Conservation (phyloP, 1,140 invertebrate species). For the Dendroctonus valens region DNA sequence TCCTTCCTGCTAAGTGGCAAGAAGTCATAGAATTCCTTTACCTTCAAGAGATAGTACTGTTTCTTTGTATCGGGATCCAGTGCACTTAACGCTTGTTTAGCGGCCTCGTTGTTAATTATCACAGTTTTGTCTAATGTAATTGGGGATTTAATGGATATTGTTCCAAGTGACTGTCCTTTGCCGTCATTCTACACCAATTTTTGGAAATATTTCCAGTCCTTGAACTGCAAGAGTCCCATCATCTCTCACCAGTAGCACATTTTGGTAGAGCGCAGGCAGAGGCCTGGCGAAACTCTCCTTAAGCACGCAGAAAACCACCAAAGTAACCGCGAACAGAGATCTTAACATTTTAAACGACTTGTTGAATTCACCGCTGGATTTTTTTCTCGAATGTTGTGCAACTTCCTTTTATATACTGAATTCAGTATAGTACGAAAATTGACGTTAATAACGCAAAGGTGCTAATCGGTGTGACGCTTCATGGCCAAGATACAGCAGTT, state of each 20-base stretch:
- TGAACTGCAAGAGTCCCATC: conserved; percentile 5
- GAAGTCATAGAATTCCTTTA: conserved; percentile 27
- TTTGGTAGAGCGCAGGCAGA: not conserved
- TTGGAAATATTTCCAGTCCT: not conserved
- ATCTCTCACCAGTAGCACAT: not conserved
- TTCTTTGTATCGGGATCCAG: conserved; percentile 16
- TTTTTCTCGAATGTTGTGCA: not conserved
- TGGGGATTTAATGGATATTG: not conserved
- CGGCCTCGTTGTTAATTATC: not conserved
- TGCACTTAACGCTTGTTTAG: not conserved
- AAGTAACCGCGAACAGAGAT: conserved; percentile 15
- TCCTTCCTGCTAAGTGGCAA: conserved; percentile 9
- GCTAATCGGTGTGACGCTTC: conserved; percentile 17
- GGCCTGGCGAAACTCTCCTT: conserved; percentile 3
- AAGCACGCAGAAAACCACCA: conserved; percentile 5
- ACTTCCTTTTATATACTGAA: not conserved
- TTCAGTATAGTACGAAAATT: conserved; percentile 2
- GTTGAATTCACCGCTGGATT: not conserved
- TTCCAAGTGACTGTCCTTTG: not conserved
- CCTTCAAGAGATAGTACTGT: conserved; percentile 23
- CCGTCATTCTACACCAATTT: not conserved
- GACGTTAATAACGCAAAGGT: conserved; percentile 26
- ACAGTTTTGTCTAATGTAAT: not conserved
- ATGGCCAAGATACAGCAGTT: conserved; percentile 3
- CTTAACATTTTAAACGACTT: not conserved